A percentile compares a stretch with the other conserved stretches of the same genome.
Evolutionary conservation across 1,140 invertebrate species (phyloP).

Genomic region (Phymastichus coffea): DNA sequence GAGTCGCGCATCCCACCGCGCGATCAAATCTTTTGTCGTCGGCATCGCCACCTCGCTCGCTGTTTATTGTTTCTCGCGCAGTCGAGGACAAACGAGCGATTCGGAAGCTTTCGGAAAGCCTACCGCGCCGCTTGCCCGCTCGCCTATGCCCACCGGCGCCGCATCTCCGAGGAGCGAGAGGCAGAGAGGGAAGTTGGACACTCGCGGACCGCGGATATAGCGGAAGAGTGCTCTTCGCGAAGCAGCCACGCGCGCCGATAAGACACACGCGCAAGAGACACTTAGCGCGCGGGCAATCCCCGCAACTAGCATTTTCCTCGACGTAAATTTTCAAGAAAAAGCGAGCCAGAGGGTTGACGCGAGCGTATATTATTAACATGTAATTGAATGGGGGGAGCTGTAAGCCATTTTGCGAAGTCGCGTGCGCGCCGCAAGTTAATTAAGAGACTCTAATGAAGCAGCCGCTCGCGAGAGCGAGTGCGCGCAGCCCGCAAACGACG

Average conservation of each 20-base stretch:
- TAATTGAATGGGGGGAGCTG: constrained; percentile 47
- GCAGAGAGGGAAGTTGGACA: neutral
- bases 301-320: too few species aligned
- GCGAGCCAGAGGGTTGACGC: too few species aligned
- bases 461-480: too few species aligned
- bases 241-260: too few species aligned
- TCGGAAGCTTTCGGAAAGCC: neutral
- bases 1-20: neutral
- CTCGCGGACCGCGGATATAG: too few species aligned
- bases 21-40: constrained; percentile 4
- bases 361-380: constrained; percentile 52
- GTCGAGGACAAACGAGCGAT: neutral
- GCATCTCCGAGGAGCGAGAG: neutral
- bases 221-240: too few species aligned
- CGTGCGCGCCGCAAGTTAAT: constrained; percentile 54
- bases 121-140: neutral
- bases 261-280: too few species aligned
- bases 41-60: too few species aligned
- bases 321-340: too few species aligned
- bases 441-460: constrained; percentile 56
- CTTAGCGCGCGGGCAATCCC: too few species aligned
- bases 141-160: too few species aligned
- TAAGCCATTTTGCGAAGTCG: constrained; percentile 50
- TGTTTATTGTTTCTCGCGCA: too few species aligned
- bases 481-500: constrained; percentile 51